Evolutionary conservation across 2,888 invertebrate species (phyloP).

Genomic region (Nycteola revayana): DNA sequence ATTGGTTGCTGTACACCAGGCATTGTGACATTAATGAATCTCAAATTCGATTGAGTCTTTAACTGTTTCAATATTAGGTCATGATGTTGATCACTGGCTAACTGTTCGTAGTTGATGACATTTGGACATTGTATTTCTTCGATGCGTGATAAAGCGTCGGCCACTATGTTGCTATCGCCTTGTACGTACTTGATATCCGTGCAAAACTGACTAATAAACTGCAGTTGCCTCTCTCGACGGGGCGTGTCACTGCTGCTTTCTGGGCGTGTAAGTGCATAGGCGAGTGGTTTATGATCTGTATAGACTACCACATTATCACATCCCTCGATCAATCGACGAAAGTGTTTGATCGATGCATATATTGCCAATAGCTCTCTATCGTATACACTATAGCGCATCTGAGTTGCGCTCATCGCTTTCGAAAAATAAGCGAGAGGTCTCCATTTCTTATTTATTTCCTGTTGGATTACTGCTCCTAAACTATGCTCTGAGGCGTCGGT

Average conservation of each 20-base stretch:
- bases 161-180: conserved; percentile 17
- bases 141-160: conserved; percentile 23
- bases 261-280: conserved; percentile 9
- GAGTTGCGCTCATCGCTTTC: background rate
- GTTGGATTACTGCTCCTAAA: conserved; percentile 1
- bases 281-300: conserved; percentile 23
- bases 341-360: background rate
- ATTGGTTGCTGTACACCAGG: background rate
- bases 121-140: conserved; percentile 13
- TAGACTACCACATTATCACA: conserved; percentile 11
- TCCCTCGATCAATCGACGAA: background rate
- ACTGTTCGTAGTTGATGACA: background rate
- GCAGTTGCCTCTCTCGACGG: conserved; percentile 16
- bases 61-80: background rate
- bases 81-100: background rate
- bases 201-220: conserved; percentile 25
- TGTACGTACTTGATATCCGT: conserved; percentile 14
- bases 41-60: background rate
- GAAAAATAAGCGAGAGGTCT: conserved; percentile 1
- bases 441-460: background rate
- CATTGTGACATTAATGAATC: background rate
- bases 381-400: background rate
- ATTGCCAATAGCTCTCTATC: conserved; percentile 1
- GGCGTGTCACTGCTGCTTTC: conserved; percentile 16
- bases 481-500: conserved; percentile 1